Conservation (phyloP, 2,113 vertebrate genomes). For the Mastomys coucha region DNA sequence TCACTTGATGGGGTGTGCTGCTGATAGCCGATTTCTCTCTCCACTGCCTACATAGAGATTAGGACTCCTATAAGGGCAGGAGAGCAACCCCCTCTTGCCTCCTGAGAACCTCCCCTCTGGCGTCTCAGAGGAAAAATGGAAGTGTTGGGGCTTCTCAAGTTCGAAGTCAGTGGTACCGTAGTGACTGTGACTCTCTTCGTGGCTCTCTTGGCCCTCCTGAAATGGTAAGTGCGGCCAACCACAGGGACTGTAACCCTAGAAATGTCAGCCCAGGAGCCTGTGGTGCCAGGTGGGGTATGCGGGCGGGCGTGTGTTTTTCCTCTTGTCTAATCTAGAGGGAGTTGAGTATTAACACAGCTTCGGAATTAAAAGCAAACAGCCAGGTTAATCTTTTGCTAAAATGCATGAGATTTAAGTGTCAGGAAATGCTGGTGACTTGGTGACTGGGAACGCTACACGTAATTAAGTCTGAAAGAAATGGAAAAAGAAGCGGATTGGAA, state of each 20-base stretch:
- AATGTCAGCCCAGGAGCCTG: background rate
- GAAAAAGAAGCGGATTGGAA: conserved; percentile 42
- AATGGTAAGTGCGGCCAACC: conserved; percentile 88
- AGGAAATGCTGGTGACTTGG: conserved; percentile 66
- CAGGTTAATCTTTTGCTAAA: conserved; percentile 81
- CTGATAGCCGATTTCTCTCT: conserved; percentile 77
- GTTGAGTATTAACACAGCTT: conserved; percentile 78
- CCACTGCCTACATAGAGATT: conserved; percentile 63
- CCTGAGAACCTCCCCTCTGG: background rate
- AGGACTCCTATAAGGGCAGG: conserved; percentile 14
- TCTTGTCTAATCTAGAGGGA: conserved; percentile 74
- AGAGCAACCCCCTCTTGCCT: background rate
- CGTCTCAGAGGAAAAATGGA: conserved; percentile 79
- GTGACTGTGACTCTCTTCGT: conserved; percentile 86
- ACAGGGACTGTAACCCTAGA: background rate
- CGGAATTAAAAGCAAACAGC: conserved; percentile 80
- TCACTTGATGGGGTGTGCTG: conserved; percentile 44
- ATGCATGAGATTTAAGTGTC: conserved; percentile 70
- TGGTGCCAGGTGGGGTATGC: conserved; percentile 8
- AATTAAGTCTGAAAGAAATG: conserved; percentile 71
- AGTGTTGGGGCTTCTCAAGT: conserved; percentile 74
- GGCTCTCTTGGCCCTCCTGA: conserved; percentile 90
- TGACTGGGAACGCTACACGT: conserved; percentile 20
- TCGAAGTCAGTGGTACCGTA: conserved; percentile 74
- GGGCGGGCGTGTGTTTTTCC: conserved; percentile 67